Base-by-base conservation (phyloP, 2,113 vertebrate genomes). In the Martes martes region DNA sequence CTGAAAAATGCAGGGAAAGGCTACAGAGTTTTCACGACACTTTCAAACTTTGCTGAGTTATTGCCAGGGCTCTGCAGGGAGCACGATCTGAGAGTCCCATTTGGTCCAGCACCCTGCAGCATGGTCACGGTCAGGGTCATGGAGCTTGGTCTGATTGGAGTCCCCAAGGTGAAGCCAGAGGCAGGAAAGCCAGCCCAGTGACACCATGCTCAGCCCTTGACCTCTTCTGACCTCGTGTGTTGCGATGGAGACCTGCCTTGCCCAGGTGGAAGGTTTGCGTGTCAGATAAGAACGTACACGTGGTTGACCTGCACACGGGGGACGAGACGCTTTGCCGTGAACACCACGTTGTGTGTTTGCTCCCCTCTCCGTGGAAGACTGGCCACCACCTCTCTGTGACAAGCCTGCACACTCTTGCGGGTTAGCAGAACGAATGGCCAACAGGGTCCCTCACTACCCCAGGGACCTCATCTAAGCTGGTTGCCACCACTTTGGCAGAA, bases 241-340 rank as follows among this genome's bases (percentile, higher is more conserved):
- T 47, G 11, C 18, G 6, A 5, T 1, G 21, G 28, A 93, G 61
- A 78, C 10, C 2, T 13, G 23, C 2, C 55, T 78, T 57, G 6
- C n/a, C 26, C 28, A 18, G 73, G 91, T 11, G 0, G 36, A 24
- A 95, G 79, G 15, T 45, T 1, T 1, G 0, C 2, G 7, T 2
- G 11, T 39, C 26, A 28, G 90, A 31, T 15, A 33, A 57, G 67
- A 63, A 8, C 0, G 15, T 8, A 0, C 18, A 2, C 7, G 6
- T 28, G 3, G 2, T 18, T 63, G 57, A 47, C 4, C 4, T 2
- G 4, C 2, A 2, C 1, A 0, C 7, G 18, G 14, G 57, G n/a
- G 7, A 6, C 45, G 63, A 28, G 23, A 21, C 0, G 0, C 13
- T 6, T 21, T 33, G 18, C 7, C 0, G 0, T 13, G 24, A 78